These are phyloP conservation scores for Electrona antarctica DNA, from an alignment of 2,113 vertebrate species.

Conservation along the genomic window DNA sequence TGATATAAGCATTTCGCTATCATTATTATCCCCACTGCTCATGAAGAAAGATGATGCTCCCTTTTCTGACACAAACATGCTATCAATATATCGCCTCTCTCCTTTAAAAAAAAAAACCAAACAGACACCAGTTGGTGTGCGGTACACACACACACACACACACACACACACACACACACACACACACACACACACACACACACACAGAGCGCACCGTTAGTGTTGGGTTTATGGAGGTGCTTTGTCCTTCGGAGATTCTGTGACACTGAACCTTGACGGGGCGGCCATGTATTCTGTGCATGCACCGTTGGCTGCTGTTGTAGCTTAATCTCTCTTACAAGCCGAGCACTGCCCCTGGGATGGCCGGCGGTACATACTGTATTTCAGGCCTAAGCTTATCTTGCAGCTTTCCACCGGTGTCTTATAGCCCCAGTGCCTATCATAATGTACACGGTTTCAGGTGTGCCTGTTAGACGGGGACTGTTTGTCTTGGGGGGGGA, in stretches of 20 bases:
- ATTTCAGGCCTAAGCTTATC: constrained; percentile 56
- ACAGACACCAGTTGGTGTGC: constrained; percentile 8
- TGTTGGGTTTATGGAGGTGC: constrained; percentile 44
- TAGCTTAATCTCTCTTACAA: constrained; percentile 44
- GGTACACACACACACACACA: too few relatives aligned
- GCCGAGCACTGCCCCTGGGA: constrained; percentile 37
- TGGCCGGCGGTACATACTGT: constrained; percentile 47
- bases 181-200: background rate
- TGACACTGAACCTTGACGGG: constrained; percentile 49
- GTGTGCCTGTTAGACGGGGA: constrained; percentile 30
- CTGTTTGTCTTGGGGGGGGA: background rate
- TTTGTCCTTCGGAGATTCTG: constrained; percentile 48
- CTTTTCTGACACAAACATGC: constrained; percentile 20
- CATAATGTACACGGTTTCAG: constrained; percentile 45
- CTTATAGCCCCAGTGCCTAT: constrained; percentile 30
- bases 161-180: background rate
- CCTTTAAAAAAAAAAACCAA: constrained; percentile 7
- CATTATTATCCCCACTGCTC: constrained; percentile 1
- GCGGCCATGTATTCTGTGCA: constrained; percentile 19
- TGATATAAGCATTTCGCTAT: background rate
- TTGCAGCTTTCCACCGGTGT: constrained; percentile 48
- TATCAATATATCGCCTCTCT: constrained; percentile 25
- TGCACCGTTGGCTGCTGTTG: constrained; percentile 25
- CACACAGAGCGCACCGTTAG: background rate
- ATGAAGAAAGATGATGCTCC: constrained; percentile 34